Evolutionary conservation across 2,797 vertebrate species (phyloP).

Genomic region (Mareca penelope): DNA sequence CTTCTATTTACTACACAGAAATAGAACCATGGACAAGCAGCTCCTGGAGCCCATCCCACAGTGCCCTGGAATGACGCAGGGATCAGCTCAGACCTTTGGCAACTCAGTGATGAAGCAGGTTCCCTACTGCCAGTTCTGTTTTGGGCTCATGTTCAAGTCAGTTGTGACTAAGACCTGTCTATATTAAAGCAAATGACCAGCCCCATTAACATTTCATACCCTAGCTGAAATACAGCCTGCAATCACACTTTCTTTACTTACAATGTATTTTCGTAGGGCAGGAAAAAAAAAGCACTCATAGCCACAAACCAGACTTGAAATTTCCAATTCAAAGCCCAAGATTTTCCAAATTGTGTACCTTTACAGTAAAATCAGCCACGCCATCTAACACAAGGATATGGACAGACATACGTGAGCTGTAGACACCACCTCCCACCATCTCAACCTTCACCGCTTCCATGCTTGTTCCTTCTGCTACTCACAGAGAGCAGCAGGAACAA

Average conservation of each 20-base stretch:
- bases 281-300: background rate
- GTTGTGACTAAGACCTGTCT: background rate
- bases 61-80: background rate
- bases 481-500: background rate
- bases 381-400: fast-evolving
- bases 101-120: background rate
- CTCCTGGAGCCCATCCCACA: background rate
- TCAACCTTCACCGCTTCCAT: background rate
- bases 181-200: background rate
- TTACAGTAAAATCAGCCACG: background rate
- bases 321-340: background rate
- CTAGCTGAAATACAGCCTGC: background rate
- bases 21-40: background rate
- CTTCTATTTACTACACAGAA: constrained; percentile 8
- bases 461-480: background rate
- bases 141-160: background rate
- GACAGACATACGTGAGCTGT: fast-evolving
- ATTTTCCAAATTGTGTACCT: background rate
- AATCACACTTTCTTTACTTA: background rate
- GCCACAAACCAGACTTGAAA: background rate
- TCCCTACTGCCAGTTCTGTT: background rate
- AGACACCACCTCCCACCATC: background rate
- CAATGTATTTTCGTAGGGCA: background rate
- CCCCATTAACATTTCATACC: background rate
- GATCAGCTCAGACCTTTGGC: constrained; percentile 15